phyloP scores from a whole-genome alignment of 2,797 vertebrate species.

The Monodelphis domestica region DNA sequence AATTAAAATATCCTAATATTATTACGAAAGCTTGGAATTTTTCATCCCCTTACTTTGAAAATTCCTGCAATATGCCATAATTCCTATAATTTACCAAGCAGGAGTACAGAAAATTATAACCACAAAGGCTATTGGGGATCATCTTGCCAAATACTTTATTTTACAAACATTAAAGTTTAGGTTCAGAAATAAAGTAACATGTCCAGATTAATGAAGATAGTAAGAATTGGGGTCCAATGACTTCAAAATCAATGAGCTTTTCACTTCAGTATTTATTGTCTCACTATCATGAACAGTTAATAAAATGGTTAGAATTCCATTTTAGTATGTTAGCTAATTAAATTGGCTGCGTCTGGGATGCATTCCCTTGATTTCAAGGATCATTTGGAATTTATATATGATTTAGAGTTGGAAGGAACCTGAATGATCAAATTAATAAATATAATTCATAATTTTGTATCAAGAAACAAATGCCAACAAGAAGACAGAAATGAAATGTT shows the following conservation, averaged over 20 bases:
- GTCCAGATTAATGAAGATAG: neutral
- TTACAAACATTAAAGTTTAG: neutral
- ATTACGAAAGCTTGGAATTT: neutral
- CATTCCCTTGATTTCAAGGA: neutral
- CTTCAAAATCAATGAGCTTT: neutral
- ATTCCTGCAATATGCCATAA: neutral
- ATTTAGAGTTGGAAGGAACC: neutral
- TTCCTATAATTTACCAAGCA: neutral
- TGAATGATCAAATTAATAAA: neutral
- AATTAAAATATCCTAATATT: neutral
- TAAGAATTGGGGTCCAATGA: neutral
- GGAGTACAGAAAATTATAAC: neutral
- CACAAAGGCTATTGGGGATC: neutral
- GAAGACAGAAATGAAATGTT: neutral
- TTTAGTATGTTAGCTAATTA: neutral
- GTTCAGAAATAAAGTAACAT: neutral
- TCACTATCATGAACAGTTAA: neutral
- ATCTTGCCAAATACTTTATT: neutral
- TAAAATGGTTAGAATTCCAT: neutral
- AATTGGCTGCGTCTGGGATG: slow-evolving; percentile 1
- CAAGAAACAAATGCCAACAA: neutral
- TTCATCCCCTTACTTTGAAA: neutral
- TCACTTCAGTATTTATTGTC: neutral
- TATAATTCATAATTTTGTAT: neutral
- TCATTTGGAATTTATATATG: neutral